phyloP scores from a whole-genome alignment of 2,888 invertebrate species.

The Linyphia triangularis region DNA sequence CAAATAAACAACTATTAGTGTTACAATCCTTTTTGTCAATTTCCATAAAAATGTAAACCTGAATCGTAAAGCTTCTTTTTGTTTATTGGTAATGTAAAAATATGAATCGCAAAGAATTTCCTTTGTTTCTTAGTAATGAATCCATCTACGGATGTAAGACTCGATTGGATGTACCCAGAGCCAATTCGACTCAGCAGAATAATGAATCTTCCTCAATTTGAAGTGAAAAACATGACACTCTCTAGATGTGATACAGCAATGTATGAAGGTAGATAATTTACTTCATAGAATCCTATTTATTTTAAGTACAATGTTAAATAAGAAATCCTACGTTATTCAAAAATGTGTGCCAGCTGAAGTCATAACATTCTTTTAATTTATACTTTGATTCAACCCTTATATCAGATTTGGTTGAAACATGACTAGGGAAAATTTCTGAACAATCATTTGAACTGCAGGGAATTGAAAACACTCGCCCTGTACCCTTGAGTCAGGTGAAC shows the following conservation, averaged over 20 bases:
- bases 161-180: conserved; percentile 33
- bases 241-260: conserved; percentile 32
- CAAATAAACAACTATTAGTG: too few species aligned
- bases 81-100: background rate
- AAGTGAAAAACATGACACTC: conserved; percentile 9
- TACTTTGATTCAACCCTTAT: too few species aligned
- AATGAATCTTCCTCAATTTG: conserved; percentile 59
- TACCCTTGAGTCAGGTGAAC: too few species aligned
- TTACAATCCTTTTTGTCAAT: background rate
- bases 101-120: too few species aligned
- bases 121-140: conserved; percentile 36
- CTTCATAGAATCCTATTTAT: background rate
- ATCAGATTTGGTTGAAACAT: too few species aligned
- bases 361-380: background rate
- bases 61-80: background rate
- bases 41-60: background rate
- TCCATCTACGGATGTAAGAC: conserved; percentile 28
- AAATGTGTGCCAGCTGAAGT: background rate
- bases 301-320: too few species aligned
- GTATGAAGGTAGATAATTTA: conserved; percentile 33
- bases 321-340: too few species aligned
- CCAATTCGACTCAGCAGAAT: conserved; percentile 29
- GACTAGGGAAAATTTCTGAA: too few species aligned
- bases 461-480: too few species aligned
- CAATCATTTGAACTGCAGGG: too few species aligned